Conservation (phyloP, 2,888 invertebrate species). For the Celastrina argiolus region DNA sequence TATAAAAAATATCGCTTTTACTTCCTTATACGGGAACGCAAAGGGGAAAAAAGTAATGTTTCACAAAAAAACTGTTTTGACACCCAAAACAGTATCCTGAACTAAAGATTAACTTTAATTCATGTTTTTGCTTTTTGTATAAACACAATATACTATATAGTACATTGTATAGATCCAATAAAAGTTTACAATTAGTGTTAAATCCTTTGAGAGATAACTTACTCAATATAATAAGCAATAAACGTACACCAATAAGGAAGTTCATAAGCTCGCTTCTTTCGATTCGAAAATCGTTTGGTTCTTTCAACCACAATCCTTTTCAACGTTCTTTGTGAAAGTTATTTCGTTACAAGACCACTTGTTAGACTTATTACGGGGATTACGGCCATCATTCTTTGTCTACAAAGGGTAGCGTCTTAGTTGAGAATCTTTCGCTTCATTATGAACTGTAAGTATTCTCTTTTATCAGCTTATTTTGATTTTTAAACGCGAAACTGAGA, state of each 20-base stretch:
- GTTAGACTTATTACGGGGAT: conserved; percentile 47
- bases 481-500: conserved; percentile 27
- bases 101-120: too few species aligned
- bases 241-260: conserved; percentile 11
- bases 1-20: too few species aligned
- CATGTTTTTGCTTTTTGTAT: too few species aligned
- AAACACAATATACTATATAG: too few species aligned
- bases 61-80: too few species aligned
- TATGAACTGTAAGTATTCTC: conserved; percentile 20
- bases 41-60: too few species aligned
- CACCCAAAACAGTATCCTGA: too few species aligned
- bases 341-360: conserved; percentile 45
- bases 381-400: conserved; percentile 46
- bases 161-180: too few species aligned
- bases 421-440: conserved; percentile 28
- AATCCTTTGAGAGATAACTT: neutral
- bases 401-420: conserved; percentile 29
- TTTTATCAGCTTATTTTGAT: conserved; percentile 15
- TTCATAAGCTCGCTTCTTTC: conserved; percentile 26
- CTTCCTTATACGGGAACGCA: too few species aligned
- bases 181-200: neutral
- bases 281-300: conserved; percentile 35
- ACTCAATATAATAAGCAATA: neutral
- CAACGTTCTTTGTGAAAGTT: conserved; percentile 56
- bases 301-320: conserved; percentile 55